Percentiles rank a stretch among this genome's conserved stretches.
Evolutionary conservation across 2,888 invertebrate genomes (phyloP).

Genomic region (Ametastegia equiseti): DNA sequence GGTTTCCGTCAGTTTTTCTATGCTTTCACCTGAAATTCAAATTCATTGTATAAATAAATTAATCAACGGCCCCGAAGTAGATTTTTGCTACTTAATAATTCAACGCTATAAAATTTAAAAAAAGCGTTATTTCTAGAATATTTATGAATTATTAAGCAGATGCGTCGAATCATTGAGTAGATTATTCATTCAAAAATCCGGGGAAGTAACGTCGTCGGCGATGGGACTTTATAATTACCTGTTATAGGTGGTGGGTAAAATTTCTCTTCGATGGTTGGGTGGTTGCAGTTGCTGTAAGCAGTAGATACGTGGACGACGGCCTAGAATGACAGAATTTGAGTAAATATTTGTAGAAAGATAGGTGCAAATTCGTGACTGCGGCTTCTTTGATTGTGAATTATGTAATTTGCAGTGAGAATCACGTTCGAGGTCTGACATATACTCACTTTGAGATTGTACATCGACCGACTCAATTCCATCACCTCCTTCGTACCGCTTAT

Average conservation of each 20-base stretch:
- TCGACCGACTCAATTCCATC: slow-evolving; percentile 84
- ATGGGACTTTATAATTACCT: slow-evolving; percentile 52
- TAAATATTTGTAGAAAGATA: neutral
- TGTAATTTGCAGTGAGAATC: too few species aligned
- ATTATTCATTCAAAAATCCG: neutral
- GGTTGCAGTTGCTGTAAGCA: slow-evolving; percentile 86
- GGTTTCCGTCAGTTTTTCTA: slow-evolving; percentile 69
- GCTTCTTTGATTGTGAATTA: neutral
- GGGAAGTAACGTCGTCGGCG: neutral
- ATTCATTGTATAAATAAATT: neutral
- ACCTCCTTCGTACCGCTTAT: slow-evolving; percentile 87
- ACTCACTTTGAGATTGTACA: slow-evolving; percentile 84
- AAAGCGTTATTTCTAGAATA: neutral
- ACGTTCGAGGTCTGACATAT: too few species aligned
- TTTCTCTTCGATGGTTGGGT: slow-evolving; percentile 72
- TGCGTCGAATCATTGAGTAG: neutral
- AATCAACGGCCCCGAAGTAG: neutral
- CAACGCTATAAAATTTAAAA: neutral
- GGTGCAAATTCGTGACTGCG: neutral
- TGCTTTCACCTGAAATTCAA: slow-evolving; percentile 66
- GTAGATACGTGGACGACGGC: slow-evolving; percentile 88
- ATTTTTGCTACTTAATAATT: neutral
- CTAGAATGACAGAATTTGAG: slow-evolving; percentile 73
- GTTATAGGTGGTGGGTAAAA: slow-evolving; percentile 74
- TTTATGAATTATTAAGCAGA: neutral